Percentiles rank a stretch among this genome's conserved stretches.
Evolutionary conservation across 2,113 vertebrate species (phyloP).

Genomic region (Nibea albiflora): DNA sequence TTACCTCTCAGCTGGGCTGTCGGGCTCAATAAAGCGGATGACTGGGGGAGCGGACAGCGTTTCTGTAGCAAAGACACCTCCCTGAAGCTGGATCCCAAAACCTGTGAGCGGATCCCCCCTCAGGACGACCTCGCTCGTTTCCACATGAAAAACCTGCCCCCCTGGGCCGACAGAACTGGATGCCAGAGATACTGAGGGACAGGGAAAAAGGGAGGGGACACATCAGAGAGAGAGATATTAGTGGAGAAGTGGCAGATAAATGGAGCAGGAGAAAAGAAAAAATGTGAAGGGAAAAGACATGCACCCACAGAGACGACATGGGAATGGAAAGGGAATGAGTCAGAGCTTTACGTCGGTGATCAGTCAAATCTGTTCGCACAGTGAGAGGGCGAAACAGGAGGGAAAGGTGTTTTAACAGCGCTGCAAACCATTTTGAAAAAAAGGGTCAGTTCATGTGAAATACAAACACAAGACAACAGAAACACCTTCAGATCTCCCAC

Average conservation of each 20-base stretch:
- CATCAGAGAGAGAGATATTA: slow-evolving; percentile 48
- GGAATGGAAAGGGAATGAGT: slow-evolving; percentile 55
- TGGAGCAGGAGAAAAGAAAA: slow-evolving; percentile 27
- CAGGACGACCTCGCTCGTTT: slow-evolving; percentile 93
- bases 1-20: slow-evolving; percentile 97
- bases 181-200: slow-evolving; percentile 90
- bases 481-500: not conserved
- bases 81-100: slow-evolving; percentile 97
- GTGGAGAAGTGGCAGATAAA: slow-evolving; percentile 46
- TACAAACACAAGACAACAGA: not conserved
- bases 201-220: slow-evolving; percentile 13
- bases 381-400: not conserved
- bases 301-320: slow-evolving; percentile 45
- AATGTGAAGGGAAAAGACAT: slow-evolving; percentile 34
- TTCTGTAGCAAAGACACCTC: slow-evolving; percentile 96
- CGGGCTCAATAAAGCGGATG: slow-evolving; percentile 94
- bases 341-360: slow-evolving; percentile 43
- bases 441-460: slow-evolving; percentile 16
- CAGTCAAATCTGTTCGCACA: slow-evolving; percentile 52
- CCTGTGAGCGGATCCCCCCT: slow-evolving; percentile 95
- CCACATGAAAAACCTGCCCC: slow-evolving; percentile 95
- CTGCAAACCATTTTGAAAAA: slow-evolving; percentile 27
- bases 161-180: slow-evolving; percentile 95
- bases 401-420: slow-evolving; percentile 19
- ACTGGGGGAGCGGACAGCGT: slow-evolving; percentile 93